phyloP scores from a whole-genome alignment of 2,113 vertebrate genomes.

The Myotis lucifugus region DNA sequence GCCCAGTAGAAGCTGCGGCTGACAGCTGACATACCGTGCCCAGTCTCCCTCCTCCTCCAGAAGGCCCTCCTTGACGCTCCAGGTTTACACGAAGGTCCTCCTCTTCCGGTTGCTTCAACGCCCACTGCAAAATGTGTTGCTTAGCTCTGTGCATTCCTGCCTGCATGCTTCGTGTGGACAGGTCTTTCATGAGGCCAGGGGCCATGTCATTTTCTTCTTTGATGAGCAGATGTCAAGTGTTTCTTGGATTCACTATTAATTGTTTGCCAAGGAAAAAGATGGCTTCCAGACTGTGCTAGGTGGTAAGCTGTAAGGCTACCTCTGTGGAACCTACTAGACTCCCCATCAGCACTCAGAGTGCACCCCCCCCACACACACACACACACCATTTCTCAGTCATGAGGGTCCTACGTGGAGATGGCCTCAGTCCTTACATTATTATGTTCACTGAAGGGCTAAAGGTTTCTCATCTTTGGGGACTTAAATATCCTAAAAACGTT shows the following conservation, averaged over 20 bases:
- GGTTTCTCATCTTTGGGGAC: neutral
- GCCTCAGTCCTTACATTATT: neutral
- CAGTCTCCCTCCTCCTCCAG: neutral
- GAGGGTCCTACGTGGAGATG: neutral
- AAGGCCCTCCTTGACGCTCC: neutral
- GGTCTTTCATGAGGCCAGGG: neutral
- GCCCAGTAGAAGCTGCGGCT: neutral
- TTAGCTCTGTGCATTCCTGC: neutral
- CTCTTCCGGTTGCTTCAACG: neutral
- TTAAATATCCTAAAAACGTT: neutral
- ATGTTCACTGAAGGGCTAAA: neutral
- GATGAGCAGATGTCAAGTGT: neutral
- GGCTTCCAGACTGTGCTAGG: neutral
- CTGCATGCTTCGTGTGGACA: neutral
- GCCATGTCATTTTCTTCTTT: neutral
- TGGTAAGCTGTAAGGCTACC: neutral
- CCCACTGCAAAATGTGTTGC: neutral
- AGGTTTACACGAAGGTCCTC: neutral
- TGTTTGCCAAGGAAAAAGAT: neutral
- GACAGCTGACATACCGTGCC: neutral
- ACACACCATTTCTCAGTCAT: neutral
- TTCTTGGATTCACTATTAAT: neutral
- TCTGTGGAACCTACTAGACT: neutral
- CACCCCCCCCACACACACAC: accelerated
- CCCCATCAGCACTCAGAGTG: neutral